Evolutionary conservation across 2,888 invertebrate genomes (phyloP).

Genomic region (Epsilonema sp.): DNA sequence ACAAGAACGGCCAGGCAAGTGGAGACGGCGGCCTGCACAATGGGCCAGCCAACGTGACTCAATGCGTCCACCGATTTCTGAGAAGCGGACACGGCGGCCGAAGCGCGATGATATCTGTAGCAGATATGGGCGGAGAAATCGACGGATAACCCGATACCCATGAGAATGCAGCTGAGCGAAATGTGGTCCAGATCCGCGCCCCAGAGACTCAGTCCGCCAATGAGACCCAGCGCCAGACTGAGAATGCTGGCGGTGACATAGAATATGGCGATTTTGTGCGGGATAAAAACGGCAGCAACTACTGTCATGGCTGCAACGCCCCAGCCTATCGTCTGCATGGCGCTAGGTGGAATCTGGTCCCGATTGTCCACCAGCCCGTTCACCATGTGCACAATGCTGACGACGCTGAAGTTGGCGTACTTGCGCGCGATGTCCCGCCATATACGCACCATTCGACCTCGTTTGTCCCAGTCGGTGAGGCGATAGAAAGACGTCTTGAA

Average conservation of each 20-base stretch:
- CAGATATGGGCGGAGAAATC: conserved; percentile 27
- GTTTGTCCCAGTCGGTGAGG: background rate
- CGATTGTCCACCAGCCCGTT: background rate
- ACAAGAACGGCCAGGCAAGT: conserved; percentile 23
- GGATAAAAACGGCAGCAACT: background rate
- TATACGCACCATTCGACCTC: background rate
- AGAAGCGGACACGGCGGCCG: conserved; percentile 15
- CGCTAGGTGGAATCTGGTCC: background rate
- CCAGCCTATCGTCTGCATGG: background rate
- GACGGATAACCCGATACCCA: conserved; percentile 26
- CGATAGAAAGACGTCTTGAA: background rate
- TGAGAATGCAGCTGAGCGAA: conserved; percentile 24
- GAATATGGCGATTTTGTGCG: background rate
- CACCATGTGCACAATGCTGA: background rate
- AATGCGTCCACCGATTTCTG: conserved; percentile 23
- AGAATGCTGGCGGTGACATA: background rate
- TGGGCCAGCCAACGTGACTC: conserved; percentile 23
- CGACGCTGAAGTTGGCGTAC: background rate
- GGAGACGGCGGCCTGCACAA: conserved; percentile 23
- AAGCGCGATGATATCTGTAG: conserved; percentile 24
- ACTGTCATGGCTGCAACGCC: background rate
- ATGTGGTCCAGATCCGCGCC: conserved; percentile 26
- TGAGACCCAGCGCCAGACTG: conserved; percentile 16
- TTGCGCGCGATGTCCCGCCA: background rate
- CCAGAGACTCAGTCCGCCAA: conserved; percentile 23